These are phyloP conservation scores for Toxotes jaculatrix DNA, from an alignment of 2,113 vertebrate genomes.

Conservation along the genomic window DNA sequence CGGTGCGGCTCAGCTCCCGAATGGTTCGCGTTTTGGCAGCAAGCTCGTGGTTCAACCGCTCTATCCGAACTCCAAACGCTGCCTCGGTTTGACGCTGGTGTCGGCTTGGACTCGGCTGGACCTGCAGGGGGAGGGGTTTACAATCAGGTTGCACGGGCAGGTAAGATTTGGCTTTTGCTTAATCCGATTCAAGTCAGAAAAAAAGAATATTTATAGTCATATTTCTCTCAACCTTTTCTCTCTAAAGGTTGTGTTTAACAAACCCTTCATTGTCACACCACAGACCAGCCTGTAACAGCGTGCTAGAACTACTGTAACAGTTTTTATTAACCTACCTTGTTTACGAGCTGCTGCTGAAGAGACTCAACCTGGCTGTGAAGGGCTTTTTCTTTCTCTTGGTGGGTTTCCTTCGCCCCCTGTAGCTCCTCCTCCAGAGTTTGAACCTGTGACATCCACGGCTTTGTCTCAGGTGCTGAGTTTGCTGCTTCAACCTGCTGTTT, in stretches of 20 bases:
- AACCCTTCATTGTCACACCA: too few species aligned
- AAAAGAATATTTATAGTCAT: too few species aligned
- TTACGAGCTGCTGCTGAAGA: conserved; percentile 86
- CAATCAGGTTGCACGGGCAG: neutral
- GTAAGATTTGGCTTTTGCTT: too few species aligned
- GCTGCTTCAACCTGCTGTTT: conserved; percentile 65
- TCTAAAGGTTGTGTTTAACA: too few species aligned
- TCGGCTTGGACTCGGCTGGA: conserved; percentile 71
- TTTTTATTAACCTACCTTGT: conserved; percentile 59
- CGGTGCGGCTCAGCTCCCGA: conserved; percentile 90
- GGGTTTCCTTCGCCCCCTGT: conserved; percentile 71
- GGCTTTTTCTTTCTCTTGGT: conserved; percentile 75
- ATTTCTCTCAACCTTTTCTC: too few species aligned
- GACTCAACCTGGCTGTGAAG: conserved; percentile 73
- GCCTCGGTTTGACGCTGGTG: conserved; percentile 82
- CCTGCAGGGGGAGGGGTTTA: conserved; percentile 55
- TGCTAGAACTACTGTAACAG: neutral
- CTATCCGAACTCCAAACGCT: conserved; percentile 82
- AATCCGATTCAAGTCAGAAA: too few species aligned
- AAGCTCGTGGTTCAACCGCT: conserved; percentile 89
- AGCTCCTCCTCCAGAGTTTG: conserved; percentile 84
- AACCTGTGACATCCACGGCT: conserved; percentile 49
- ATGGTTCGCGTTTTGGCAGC: conserved; percentile 86
- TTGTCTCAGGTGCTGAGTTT: conserved; percentile 28
- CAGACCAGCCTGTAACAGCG: neutral